These are phyloP conservation scores for Clistopyga incitator DNA, from an alignment of 2,888 invertebrate species.

Conservation along the genomic window DNA sequence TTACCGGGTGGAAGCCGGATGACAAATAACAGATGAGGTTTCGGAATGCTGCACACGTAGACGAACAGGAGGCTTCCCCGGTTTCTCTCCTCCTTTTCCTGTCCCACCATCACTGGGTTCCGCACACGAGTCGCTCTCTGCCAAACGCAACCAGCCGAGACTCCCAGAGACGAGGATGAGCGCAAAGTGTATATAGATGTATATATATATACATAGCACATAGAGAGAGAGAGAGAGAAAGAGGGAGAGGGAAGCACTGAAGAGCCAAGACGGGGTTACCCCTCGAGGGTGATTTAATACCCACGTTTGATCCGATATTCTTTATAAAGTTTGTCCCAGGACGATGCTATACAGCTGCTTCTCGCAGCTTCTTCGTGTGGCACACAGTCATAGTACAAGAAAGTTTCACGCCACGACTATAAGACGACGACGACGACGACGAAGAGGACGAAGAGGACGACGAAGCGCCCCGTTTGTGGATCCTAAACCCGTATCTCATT, in stretches of 20 bases:
- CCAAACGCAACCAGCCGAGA: slow-evolving; percentile 71
- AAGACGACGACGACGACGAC: slow-evolving; percentile 5
- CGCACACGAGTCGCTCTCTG: slow-evolving; percentile 59
- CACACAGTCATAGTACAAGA: slow-evolving; percentile 33
- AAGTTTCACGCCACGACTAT: slow-evolving; percentile 49
- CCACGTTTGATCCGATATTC: slow-evolving; percentile 79
- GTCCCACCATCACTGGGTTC: slow-evolving; percentile 36
- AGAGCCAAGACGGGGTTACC: slow-evolving; percentile 58
- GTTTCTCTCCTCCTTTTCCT: slow-evolving; percentile 34
- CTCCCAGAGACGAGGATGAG: slow-evolving; percentile 45
- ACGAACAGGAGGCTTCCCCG: slow-evolving; percentile 55
- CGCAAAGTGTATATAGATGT: slow-evolving; percentile 13
- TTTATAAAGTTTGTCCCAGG: slow-evolving; percentile 77
- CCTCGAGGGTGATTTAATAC: slow-evolving; percentile 79
- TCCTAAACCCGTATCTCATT: slow-evolving; percentile 47
- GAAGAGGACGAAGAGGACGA: background rate
- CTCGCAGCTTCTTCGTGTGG: slow-evolving; percentile 55
- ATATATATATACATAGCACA: background rate
- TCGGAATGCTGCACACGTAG: slow-evolving; percentile 79
- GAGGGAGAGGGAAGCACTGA: background rate
- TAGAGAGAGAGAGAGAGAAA: background rate
- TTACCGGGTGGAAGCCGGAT: slow-evolving; percentile 75
- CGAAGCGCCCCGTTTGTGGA: slow-evolving; percentile 43
- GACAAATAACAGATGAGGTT: slow-evolving; percentile 80
- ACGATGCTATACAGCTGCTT: slow-evolving; percentile 68